Evolutionary conservation across 2,797 vertebrate genomes (phyloP), one percentile per base, ranked within the genome.

Genomic region (Alfaro cultratus): DNA sequence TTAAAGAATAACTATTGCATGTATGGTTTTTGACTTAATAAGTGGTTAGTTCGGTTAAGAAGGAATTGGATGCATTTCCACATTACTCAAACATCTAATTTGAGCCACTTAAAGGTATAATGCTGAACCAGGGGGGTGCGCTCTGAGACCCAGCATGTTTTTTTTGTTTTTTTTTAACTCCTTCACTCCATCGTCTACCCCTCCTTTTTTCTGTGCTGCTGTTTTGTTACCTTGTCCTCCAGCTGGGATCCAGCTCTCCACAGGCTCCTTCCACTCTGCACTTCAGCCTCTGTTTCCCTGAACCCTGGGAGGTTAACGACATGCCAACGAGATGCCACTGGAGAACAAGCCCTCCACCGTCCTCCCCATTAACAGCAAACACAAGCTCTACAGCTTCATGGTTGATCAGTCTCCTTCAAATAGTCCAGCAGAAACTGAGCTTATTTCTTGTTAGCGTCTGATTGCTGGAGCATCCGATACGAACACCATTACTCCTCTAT

Each of bases 291-390:
- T 85, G 92, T 93, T 86, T 89, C 86, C 89, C 87, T 74, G 85
- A 94, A 86, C 94, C 90, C 91, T 86, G 68, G 95, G 95, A 96
- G 95, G 94, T 95, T 96, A 96, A 96, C 94, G 94, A 96, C 92
- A 85, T 95, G 91, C 93, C 94, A 94, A 94, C 82, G 88, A 95
- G 88, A 92, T 95, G 92, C 92, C 91, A 84, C 88, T 86, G 80
- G 87, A 95, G 93, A 92, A 94, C 93, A 93, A 94, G 93, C 87
- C 92, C 91, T 88, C 83, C 83, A 46, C 79, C 85, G 86, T 31
- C 1, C 75, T 75, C 81, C 77, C 85, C 75, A 76, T 75, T 70
- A 73, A 60, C 39, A 77, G 74, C 64, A 72, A 47, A 62, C 78
- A 83, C 73, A 68, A 6, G 72, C 49, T 49, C 71, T 67, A 39